phyloP scores from a whole-genome alignment of 2,113 vertebrate species.

The Peucedramus taeniatus region DNA sequence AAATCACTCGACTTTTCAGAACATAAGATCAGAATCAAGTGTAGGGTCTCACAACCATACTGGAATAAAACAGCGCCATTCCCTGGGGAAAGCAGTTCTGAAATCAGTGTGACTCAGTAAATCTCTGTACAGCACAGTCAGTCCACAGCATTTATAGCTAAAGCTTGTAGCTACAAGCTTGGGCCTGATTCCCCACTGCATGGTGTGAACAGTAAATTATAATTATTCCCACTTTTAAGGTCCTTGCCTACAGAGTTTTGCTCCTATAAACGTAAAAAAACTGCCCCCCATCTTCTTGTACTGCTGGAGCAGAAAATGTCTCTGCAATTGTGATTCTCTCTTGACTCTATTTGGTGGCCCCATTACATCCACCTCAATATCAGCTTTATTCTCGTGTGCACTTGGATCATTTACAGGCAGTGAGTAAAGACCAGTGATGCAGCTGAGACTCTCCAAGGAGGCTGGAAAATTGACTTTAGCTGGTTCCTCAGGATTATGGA shows the following conservation, averaged over 20 bases:
- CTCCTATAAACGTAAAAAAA: neutral
- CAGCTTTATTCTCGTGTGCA: neutral
- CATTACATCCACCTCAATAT: neutral
- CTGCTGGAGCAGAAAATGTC: conserved; percentile 7
- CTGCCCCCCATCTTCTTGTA: neutral
- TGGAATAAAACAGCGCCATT: neutral
- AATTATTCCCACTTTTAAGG: neutral
- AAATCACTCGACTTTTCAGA: neutral
- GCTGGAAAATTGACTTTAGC: neutral
- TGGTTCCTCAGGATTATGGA: neutral
- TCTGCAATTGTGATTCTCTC: neutral
- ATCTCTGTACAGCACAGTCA: neutral
- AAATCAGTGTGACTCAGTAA: neutral
- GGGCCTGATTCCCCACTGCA: neutral
- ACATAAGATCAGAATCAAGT: neutral
- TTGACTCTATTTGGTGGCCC: neutral
- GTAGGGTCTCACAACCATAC: neutral
- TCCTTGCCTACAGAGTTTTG: neutral
- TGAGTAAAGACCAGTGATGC: neutral
- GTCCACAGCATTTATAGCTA: neutral
- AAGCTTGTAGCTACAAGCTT: neutral
- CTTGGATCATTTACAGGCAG: neutral
- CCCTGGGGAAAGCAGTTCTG: neutral
- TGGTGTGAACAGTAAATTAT: neutral
- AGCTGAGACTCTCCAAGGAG: neutral